Evolutionary conservation across 2,797 vertebrate species (phyloP).

Genomic region (Nyctibius grandis): DNA sequence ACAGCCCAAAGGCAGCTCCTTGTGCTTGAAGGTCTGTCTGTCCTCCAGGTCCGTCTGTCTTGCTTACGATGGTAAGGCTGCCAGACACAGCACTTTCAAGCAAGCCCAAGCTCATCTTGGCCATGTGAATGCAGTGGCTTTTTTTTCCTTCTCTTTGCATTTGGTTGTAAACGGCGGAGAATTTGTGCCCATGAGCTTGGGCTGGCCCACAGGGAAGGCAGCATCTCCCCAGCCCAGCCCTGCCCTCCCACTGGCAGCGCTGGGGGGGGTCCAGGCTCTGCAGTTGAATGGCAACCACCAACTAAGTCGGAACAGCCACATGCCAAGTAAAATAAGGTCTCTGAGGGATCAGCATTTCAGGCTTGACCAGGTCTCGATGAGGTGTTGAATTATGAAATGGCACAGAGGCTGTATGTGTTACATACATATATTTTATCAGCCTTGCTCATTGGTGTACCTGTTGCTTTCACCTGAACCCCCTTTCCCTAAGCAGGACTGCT

Average conservation of each 20-base stretch:
- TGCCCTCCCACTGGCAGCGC: fast-evolving
- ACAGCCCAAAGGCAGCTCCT: not conserved
- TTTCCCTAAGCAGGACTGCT: not conserved
- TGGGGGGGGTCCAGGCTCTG: not conserved
- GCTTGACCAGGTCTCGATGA: fast-evolving
- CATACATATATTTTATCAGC: fast-evolving
- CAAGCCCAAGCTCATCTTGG: not conserved
- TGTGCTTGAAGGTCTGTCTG: not conserved
- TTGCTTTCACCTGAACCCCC: not conserved
- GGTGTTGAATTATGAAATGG: not conserved
- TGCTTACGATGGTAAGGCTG: not conserved
- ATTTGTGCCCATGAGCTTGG: not conserved
- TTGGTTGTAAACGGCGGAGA: not conserved
- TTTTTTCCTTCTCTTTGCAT: not conserved
- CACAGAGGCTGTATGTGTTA: fast-evolving
- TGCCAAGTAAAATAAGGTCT: not conserved
- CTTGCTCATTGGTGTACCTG: fast-evolving
- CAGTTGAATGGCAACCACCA: not conserved
- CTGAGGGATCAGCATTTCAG: not conserved
- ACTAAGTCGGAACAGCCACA: not conserved
- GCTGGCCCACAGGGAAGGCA: not conserved
- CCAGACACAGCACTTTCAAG: not conserved
- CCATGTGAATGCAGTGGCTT: fast-evolving
- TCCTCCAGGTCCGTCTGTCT: not conserved
- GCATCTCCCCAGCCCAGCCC: not conserved